Percentiles rank a stretch among this genome's conserved stretches.
Conservation (phyloP, 2,888 invertebrate species). For the Sarcophaga subvicina region DNA sequence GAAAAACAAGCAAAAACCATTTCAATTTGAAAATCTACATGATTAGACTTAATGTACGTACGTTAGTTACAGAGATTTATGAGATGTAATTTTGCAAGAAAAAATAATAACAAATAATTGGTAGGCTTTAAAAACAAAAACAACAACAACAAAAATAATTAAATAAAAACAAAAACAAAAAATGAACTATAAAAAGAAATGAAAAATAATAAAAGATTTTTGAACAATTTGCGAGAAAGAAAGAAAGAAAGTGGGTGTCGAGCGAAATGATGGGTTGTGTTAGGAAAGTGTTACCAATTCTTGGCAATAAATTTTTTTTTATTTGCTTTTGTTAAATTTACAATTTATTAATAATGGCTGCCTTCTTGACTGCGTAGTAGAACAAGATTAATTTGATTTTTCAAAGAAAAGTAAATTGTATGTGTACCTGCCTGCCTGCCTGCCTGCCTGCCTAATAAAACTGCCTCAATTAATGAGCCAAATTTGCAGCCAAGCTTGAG, state of each 20-base stretch:
- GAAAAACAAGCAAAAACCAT: constrained; percentile 19
- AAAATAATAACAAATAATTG: constrained; percentile 33
- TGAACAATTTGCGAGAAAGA: constrained; percentile 59
- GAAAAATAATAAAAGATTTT: neutral
- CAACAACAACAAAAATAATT: neutral
- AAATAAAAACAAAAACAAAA: constrained; percentile 48
- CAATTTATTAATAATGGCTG: constrained; percentile 18
- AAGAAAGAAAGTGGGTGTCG: constrained; percentile 76
- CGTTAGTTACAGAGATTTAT: constrained; percentile 53
- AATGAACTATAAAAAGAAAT: constrained; percentile 30
- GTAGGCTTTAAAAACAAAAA: neutral
- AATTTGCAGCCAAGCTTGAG: constrained; percentile 79
- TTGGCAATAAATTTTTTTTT: too few species aligned
- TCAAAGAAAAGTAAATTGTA: constrained; percentile 15
- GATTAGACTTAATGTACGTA: constrained; percentile 42
- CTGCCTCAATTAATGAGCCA: constrained; percentile 73
- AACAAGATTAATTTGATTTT: constrained; percentile 27
- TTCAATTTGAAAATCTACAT: constrained; percentile 24
- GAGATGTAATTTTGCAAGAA: constrained; percentile 46
- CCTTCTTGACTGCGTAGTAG: constrained; percentile 34
- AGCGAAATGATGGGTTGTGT: constrained; percentile 54
- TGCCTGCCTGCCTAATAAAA: neutral
- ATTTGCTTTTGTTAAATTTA: too few species aligned
- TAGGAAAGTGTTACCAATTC: constrained; percentile 71
- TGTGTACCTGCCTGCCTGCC: too few species aligned